phyloP scores from a whole-genome alignment of 2,888 invertebrate genomes.

The Gandaritis pyraliata region DNA sequence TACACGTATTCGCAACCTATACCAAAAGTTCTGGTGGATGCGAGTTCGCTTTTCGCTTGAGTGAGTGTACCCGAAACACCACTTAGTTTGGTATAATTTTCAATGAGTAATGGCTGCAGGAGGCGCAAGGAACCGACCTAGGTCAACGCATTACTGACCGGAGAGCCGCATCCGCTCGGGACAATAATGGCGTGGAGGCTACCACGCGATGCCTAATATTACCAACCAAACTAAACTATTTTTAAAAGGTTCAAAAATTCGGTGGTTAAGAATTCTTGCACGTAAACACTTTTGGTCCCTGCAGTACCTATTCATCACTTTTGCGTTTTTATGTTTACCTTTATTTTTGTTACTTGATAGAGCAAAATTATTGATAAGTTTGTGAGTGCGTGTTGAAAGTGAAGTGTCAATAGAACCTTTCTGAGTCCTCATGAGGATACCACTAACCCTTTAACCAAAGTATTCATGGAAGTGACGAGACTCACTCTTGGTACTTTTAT shows the following conservation, averaged over 20 bases:
- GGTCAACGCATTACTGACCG: conserved; percentile 73
- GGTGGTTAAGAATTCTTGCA: background rate
- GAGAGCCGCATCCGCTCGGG: conserved; percentile 60
- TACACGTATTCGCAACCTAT: conserved; percentile 51
- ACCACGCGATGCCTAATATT: conserved; percentile 28
- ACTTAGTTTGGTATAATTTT: conserved; percentile 81
- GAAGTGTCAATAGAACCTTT: conserved; percentile 7
- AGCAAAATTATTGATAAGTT: conserved; percentile 3
- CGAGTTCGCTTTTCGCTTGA: conserved; percentile 57
- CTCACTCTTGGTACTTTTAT: background rate
- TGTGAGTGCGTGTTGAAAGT: background rate
- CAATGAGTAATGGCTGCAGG: conserved; percentile 75
- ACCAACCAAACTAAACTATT: background rate
- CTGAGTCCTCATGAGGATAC: background rate
- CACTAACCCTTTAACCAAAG: background rate
- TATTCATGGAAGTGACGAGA: background rate
- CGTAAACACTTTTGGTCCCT: background rate
- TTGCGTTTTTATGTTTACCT: background rate
- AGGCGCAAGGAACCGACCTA: conserved; percentile 66
- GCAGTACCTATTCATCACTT: conserved; percentile 2
- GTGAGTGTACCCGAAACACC: conserved; percentile 76
- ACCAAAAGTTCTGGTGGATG: conserved; percentile 38
- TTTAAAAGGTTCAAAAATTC: conserved; percentile 6
- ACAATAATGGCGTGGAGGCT: conserved; percentile 49
- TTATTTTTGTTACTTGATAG: background rate